Conservation (phyloP, 1,140 invertebrate species). For the Drosophila sturtevanti region DNA sequence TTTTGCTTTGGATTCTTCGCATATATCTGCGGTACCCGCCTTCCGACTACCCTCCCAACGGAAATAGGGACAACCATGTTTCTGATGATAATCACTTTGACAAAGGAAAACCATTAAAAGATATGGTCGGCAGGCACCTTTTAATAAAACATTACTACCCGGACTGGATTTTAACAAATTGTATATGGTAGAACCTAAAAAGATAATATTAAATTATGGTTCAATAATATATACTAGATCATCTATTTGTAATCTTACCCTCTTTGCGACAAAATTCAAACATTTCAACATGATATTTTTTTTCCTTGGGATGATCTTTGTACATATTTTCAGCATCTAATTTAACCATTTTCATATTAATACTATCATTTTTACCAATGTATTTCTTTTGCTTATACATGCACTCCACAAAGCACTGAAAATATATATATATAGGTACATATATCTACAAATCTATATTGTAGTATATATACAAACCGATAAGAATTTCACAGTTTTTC, state of each 20-base stretch:
- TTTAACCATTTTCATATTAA: conserved; percentile 74
- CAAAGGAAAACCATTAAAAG: conserved; percentile 56
- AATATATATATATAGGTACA: background rate
- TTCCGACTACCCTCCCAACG: conserved; percentile 42
- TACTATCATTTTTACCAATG: conserved; percentile 56
- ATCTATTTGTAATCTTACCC: conserved; percentile 21
- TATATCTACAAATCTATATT: background rate
- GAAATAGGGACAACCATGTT: conserved; percentile 68
- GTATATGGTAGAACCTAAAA: conserved; percentile 29
- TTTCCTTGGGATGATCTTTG: conserved; percentile 54
- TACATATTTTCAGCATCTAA: conserved; percentile 51
- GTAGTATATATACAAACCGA: conserved; percentile 42
- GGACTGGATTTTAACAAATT: conserved; percentile 49
- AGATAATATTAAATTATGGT: background rate
- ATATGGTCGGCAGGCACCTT: conserved; percentile 55
- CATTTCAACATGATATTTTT: conserved; percentile 52
- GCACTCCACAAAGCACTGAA: conserved; percentile 67
- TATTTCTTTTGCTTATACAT: conserved; percentile 68
- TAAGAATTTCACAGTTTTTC: conserved; percentile 44
- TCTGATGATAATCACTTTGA: conserved; percentile 55
- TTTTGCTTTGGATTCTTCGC: conserved; percentile 27
- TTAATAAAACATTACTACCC: conserved; percentile 35
- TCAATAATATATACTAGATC: background rate
- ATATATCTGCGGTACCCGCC: conserved; percentile 21
- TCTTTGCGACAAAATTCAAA: conserved; percentile 58